Percentiles rank a stretch among this genome's conserved stretches.
These are phyloP conservation scores for Lissonota sp. DNA, from an alignment of 2,888 invertebrate genomes.

Conservation along the genomic window DNA sequence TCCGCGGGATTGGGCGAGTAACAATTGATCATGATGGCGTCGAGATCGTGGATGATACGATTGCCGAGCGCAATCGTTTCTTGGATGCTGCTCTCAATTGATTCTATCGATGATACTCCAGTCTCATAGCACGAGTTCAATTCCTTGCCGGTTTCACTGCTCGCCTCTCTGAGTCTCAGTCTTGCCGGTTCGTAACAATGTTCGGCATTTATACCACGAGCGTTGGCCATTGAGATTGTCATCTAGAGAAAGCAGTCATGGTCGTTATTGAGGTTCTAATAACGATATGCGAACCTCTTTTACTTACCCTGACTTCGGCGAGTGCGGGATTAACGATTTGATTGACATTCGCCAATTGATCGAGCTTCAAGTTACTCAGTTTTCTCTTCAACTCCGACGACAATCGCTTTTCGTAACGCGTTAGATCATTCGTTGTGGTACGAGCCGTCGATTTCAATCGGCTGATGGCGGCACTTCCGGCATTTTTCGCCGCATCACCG, in stretches of 20 bases:
- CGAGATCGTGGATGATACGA: conserved; percentile 65
- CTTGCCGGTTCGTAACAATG: conserved; percentile 65
- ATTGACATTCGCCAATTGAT: conserved; percentile 61
- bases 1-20: conserved; percentile 26
- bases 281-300: neutral
- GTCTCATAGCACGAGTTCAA: conserved; percentile 55
- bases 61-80: conserved; percentile 67
- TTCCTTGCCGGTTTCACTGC: conserved; percentile 35
- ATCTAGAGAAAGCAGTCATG: neutral
- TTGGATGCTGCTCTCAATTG: conserved; percentile 55
- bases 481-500: conserved; percentile 29
- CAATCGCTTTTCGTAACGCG: conserved; percentile 53
- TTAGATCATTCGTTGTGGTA: conserved; percentile 27
- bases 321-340: conserved; percentile 57
- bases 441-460: conserved; percentile 47
- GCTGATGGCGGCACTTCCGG: conserved; percentile 38
- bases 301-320: conserved; percentile 56
- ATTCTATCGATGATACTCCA: conserved; percentile 39
- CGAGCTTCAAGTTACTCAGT: conserved; percentile 57
- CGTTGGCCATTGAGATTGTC: conserved; percentile 42
- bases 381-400: conserved; percentile 42
- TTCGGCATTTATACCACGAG: conserved; percentile 60
- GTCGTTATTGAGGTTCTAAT: neutral
- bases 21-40: conserved; percentile 58
- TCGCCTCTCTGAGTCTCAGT: conserved; percentile 50